A percentile compares a stretch with the other conserved stretches of the same genome.
Evolutionary conservation across 2,888 invertebrate genomes (phyloP).

Genomic region (Habroteleia sp.): DNA sequence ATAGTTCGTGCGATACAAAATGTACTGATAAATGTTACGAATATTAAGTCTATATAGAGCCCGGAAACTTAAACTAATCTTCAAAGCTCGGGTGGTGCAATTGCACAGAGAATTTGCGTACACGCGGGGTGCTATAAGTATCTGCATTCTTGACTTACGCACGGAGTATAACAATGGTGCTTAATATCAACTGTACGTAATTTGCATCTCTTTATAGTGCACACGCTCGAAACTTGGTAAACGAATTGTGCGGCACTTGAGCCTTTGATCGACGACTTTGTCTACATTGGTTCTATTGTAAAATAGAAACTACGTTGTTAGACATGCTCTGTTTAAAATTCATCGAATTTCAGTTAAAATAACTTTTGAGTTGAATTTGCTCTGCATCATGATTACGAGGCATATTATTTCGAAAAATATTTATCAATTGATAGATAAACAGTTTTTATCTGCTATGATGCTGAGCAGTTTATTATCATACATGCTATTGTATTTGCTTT

Average conservation of each 20-base stretch:
- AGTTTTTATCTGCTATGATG: too few species aligned
- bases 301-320: conserved; percentile 31
- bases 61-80: conserved; percentile 64
- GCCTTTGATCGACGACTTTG: conserved; percentile 58
- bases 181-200: conserved; percentile 69
- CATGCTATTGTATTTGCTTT: neutral
- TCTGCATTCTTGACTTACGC: conserved; percentile 57
- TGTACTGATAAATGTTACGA: conserved; percentile 48
- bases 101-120: conserved; percentile 55
- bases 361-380: conserved; percentile 8
- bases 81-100: conserved; percentile 48
- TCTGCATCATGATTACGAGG: too few species aligned
- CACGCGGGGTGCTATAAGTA: conserved; percentile 31
- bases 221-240: conserved; percentile 39
- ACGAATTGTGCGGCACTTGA: conserved; percentile 37
- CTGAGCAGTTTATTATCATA: neutral
- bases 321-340: conserved; percentile 29
- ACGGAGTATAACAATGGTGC: conserved; percentile 59
- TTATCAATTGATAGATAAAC: too few species aligned
- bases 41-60: conserved; percentile 52
- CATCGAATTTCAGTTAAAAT: conserved; percentile 24
- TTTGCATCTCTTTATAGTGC: conserved; percentile 66
- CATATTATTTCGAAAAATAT: too few species aligned
- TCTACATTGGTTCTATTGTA: conserved; percentile 36
- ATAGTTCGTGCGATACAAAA: conserved; percentile 30